A percentile compares a stretch with the other conserved stretches of the same genome.
phyloP scores from a whole-genome alignment of 1,140 invertebrate genomes.

The Cydia pomonella region DNA sequence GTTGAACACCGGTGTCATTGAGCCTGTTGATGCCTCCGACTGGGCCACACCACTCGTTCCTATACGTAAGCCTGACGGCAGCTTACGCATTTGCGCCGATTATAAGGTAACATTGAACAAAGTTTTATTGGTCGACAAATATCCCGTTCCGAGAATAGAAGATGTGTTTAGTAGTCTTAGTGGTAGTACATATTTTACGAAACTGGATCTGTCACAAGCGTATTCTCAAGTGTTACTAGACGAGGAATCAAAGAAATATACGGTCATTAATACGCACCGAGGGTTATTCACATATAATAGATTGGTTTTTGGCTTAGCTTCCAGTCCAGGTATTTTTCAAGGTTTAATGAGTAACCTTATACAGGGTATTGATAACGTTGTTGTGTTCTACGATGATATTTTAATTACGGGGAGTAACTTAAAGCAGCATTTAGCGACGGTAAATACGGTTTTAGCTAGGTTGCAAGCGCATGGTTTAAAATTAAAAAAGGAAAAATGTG shows the following conservation, averaged over 20 bases:
- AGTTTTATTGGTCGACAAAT: slow-evolving; percentile 31
- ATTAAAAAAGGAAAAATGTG: too few species aligned
- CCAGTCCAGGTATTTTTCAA: too few species aligned
- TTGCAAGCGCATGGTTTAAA: too few species aligned
- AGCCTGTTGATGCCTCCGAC: neutral
- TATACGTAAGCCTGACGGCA: neutral
- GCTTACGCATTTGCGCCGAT: slow-evolving; percentile 32
- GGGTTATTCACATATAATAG: slow-evolving; percentile 31
- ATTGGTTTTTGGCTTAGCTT: too few species aligned
- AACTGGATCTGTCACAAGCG: slow-evolving; percentile 32
- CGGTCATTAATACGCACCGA: slow-evolving; percentile 32
- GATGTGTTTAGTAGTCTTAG: slow-evolving; percentile 23
- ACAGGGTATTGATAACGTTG: too few species aligned
- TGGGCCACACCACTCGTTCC: slow-evolving; percentile 30
- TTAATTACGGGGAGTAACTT: too few species aligned
- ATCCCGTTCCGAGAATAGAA: slow-evolving; percentile 33
- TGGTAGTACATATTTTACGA: slow-evolving; percentile 14
- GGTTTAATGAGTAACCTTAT: too few species aligned
- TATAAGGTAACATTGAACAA: slow-evolving; percentile 33
- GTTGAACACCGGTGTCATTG: slow-evolving; percentile 8
- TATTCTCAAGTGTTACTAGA: slow-evolving; percentile 29
- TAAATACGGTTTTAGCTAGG: too few species aligned
- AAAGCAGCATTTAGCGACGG: too few species aligned
- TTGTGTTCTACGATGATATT: too few species aligned
- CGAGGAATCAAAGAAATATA: slow-evolving; percentile 15